These are phyloP conservation scores for Epiblema foenella DNA, from an alignment of 2,888 invertebrate species.

Conservation along the genomic window DNA sequence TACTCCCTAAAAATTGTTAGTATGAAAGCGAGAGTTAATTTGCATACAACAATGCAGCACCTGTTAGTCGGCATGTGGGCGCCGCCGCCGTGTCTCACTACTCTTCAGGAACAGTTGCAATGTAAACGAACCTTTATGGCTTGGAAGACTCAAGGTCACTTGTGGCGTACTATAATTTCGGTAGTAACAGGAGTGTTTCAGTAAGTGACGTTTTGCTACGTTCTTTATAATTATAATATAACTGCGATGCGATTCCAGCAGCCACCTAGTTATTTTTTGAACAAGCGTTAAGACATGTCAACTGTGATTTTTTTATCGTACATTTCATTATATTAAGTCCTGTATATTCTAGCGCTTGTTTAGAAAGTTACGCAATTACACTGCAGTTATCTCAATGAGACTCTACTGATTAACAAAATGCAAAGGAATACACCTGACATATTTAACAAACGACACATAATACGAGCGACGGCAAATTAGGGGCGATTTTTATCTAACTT, in stretches of 20 bases:
- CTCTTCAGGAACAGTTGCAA: slow-evolving; percentile 76
- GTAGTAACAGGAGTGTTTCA: slow-evolving; percentile 11
- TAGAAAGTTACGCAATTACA: no score
- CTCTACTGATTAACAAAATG: neutral
- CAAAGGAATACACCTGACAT: neutral
- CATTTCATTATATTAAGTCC: no score
- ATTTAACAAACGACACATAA: neutral
- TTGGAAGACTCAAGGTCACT: slow-evolving; percentile 78
- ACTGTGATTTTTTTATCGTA: no score
- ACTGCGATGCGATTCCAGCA: neutral
- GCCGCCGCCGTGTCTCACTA: slow-evolving; percentile 74
- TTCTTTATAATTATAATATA: neutral
- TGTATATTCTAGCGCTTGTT: no score
- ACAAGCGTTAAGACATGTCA: no score
- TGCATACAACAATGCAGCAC: slow-evolving; percentile 84
- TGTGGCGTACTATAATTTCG: slow-evolving; percentile 39
- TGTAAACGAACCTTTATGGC: slow-evolving; percentile 84
- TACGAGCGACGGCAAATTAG: slow-evolving; percentile 48
- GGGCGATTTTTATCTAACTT: slow-evolving; percentile 69
- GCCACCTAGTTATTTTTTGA: no score
- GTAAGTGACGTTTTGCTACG: slow-evolving; percentile 15
- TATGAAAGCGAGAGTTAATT: slow-evolving; percentile 82
- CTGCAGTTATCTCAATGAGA: no score
- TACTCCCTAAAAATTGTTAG: slow-evolving; percentile 69
- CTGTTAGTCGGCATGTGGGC: slow-evolving; percentile 79